Evolutionary conservation across 2,113 vertebrate genomes (phyloP).

Genomic region (Aphelocoma coerulescens): DNA sequence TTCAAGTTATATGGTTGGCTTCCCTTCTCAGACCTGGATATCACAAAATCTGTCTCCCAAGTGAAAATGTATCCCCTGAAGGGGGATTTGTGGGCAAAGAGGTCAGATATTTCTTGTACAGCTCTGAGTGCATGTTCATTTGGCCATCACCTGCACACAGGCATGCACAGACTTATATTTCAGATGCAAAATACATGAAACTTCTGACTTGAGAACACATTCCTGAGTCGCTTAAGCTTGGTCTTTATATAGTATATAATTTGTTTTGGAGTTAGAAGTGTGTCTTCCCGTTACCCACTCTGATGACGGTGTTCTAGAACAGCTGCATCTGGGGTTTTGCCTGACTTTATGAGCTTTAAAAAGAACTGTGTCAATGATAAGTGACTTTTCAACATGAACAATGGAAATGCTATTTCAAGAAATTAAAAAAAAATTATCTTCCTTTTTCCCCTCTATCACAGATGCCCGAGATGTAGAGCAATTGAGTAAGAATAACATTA

Average conservation of each 20-base stretch:
- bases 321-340: constrained; percentile 82
- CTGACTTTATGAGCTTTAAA: constrained; percentile 73
- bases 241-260: constrained; percentile 83
- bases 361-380: constrained; percentile 8
- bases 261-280: constrained; percentile 75
- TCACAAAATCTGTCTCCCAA: background rate
- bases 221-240: constrained; percentile 66
- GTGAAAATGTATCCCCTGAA: background rate
- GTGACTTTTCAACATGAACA: constrained; percentile 33
- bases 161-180: background rate
- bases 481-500: constrained; percentile 89
- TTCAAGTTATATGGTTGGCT: background rate
- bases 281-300: constrained; percentile 19
- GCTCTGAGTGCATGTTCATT: constrained; percentile 15
- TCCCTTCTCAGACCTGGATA: background rate
- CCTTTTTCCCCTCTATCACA: constrained; percentile 45
- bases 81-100: background rate
- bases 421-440: background rate
- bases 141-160: constrained; percentile 40
- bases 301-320: constrained; percentile 39
- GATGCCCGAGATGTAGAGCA: constrained; percentile 90
- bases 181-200: constrained; percentile 61
- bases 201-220: constrained; percentile 50
- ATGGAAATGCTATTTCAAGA: background rate
- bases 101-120: background rate